Conservation (phyloP, 2,113 vertebrate species). For the Tyto alba region DNA sequence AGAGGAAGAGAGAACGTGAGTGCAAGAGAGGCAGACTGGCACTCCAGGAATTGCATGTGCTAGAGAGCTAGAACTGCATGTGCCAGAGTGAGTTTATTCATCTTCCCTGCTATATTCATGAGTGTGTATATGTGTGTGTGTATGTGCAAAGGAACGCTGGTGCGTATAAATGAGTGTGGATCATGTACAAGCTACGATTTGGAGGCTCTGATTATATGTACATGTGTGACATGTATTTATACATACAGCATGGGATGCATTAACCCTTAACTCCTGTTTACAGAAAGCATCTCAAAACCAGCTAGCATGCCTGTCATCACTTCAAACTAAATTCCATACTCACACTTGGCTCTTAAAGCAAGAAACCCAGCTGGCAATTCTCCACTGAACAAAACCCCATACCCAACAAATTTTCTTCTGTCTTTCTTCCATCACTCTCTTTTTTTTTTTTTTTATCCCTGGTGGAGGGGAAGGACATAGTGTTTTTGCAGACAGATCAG, state of each 20-base stretch:
- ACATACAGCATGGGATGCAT: slow-evolving; percentile 33
- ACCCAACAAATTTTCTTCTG: slow-evolving; percentile 40
- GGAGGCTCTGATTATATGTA: not conserved
- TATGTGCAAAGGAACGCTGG: not conserved
- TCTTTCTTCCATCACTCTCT: not conserved
- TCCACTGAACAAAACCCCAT: slow-evolving; percentile 34
- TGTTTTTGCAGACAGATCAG: not conserved
- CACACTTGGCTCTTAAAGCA: slow-evolving; percentile 45
- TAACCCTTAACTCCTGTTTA: slow-evolving; percentile 64
- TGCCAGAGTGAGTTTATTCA: slow-evolving; percentile 14
- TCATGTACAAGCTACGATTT: not conserved
- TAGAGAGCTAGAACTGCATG: not conserved
- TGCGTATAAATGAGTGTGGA: not conserved
- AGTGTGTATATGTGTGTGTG: not conserved
- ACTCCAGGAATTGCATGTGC: slow-evolving; percentile 32
- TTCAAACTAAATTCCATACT: slow-evolving; percentile 63
- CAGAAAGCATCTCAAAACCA: slow-evolving; percentile 58
- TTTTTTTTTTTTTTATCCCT: not conserved
- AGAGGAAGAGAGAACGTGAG: not conserved
- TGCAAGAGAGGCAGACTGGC: not conserved
- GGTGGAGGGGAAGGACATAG: not conserved
- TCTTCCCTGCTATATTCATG: not conserved
- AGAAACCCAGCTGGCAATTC: slow-evolving; percentile 53
- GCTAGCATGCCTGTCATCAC: slow-evolving; percentile 55
- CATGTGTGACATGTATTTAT: slow-evolving; percentile 7